Conservation (phyloP, 2,113 vertebrate species). For the Erythrolamprus reginae region DNA sequence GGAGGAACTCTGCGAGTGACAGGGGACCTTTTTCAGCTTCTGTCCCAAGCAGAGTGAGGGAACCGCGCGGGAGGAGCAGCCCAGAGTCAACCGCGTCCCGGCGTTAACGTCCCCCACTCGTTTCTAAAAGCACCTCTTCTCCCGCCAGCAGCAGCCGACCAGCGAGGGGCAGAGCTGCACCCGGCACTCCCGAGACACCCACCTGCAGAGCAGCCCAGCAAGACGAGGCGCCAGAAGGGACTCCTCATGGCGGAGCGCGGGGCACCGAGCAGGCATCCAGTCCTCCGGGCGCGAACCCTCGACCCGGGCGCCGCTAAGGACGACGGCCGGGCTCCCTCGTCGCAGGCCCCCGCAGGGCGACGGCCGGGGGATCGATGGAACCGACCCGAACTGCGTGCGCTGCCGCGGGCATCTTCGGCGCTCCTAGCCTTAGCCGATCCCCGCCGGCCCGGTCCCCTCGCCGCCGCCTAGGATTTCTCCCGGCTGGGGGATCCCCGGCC, state of each 20-base stretch:
- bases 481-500: background rate
- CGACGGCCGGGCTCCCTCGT: background rate
- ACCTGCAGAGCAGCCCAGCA: conserved; percentile 47
- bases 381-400: background rate
- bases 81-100: background rate
- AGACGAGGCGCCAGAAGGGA: conserved; percentile 22
- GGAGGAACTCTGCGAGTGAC: background rate
- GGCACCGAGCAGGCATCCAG: background rate
- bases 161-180: background rate
- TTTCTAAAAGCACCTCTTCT: background rate
- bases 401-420: conserved; percentile 2
- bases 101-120: background rate
- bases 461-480: conserved; percentile 37
- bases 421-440: background rate
- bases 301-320: background rate
- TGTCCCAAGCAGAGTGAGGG: background rate
- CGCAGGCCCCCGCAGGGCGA: background rate
- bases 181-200: background rate
- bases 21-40: background rate
- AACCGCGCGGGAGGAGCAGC: background rate
- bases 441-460: conserved; percentile 31
- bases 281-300: background rate
- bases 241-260: conserved; percentile 56
- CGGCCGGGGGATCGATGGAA: background rate
- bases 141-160: background rate